Evolutionary conservation across 2,113 vertebrate species (phyloP), one percentile per base, ranked within the genome.

Genomic region (Actinemys pallida): DNA sequence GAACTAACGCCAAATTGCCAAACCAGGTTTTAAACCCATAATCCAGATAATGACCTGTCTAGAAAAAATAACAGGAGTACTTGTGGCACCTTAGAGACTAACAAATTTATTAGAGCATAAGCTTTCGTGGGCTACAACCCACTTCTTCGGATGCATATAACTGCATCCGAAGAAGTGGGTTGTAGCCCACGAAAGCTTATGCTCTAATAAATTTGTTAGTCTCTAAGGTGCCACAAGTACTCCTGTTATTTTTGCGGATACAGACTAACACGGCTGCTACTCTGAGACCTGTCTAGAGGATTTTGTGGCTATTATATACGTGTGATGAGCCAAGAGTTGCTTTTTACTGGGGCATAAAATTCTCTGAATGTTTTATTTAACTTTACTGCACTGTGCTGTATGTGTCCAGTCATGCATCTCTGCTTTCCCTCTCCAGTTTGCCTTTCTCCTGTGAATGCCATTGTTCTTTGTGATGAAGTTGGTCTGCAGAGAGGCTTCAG

Each of bases 281-380:
- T 39, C 39, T 39, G 39, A 39, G 90, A 86, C 90, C 87, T 96
- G 50, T 93, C 94, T 91, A 72, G 90, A 95, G 87, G 88, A 90
- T 91, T 87, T 88, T 91, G 56, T 84, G 87, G 91, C 57, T 87
- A 62, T 94, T 96, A 96, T 87, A 95, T 93, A 89, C 96, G 89
- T 90, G 82, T 92, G 93, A 95, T 95, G 93, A 97, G 92, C 93
- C 94, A 84, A 57, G 93, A 90, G 94, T 94, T 96, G 86, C 95
- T 72, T 95, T 95, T 96, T 87, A 39, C 62, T 89, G 76, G 57
- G 90, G 85, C 79, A n/a, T 95, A 95, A 97, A 97, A 95, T 93
- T 95, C 93, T 97, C 92, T 94, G 94, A 96, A 96, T 97, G 96
- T 92, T 94, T 84, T 96, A 35, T 93, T 89, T 96, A 97, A 97